These are phyloP conservation scores for Noctua pronuba DNA, from an alignment of 2,888 invertebrate genomes.

Conservation along the genomic window DNA sequence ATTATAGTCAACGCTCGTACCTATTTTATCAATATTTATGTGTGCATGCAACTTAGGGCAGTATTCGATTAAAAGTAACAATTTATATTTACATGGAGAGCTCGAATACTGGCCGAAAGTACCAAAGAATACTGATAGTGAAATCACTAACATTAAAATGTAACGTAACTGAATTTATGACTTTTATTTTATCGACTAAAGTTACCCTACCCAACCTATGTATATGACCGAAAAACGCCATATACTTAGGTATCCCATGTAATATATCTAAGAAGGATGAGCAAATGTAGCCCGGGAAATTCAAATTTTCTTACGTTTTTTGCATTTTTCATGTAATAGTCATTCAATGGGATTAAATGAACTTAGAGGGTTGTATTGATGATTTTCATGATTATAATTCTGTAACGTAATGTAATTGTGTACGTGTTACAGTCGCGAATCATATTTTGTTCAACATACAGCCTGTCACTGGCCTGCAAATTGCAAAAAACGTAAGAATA, in stretches of 20 bases:
- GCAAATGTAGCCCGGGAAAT: no score
- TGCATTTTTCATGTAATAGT: no score
- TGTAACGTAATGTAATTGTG: no score
- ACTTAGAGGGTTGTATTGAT: no score
- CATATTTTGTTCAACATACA: no score
- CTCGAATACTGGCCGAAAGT: conserved; percentile 73
- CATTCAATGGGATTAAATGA: no score
- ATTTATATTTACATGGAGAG: conserved; percentile 46
- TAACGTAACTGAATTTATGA: conserved; percentile 38
- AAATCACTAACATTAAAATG: conserved; percentile 69
- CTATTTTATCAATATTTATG: conserved; percentile 48
- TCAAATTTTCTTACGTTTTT: no score
- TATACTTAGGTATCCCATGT: background rate
- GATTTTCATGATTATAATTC: no score
- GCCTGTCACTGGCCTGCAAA: no score
- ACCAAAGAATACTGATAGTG: conserved; percentile 77
- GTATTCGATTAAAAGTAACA: conserved; percentile 50
- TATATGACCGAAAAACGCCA: conserved; percentile 1
- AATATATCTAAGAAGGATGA: no score
- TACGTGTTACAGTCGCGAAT: no score
- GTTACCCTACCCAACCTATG: background rate
- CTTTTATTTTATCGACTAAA: conserved; percentile 34
- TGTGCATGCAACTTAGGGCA: conserved; percentile 59
- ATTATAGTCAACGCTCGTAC: conserved; percentile 52
- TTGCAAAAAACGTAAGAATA: no score